Base-by-base conservation (phyloP, 2,888 invertebrate species). In the Tenthredo notha region DNA sequence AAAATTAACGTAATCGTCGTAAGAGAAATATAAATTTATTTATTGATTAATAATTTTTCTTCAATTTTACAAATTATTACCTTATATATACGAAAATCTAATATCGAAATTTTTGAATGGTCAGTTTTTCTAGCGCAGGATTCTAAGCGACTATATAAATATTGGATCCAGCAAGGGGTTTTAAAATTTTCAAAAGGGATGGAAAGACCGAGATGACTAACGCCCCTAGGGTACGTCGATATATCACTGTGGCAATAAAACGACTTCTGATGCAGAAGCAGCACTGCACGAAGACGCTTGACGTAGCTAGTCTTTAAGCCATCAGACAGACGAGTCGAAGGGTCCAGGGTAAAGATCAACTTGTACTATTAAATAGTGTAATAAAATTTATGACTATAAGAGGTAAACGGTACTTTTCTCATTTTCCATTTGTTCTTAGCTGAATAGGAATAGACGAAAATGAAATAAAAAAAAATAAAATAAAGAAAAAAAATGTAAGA, bases 171-270 rank as follows among this genome's bases (percentile, higher is more conserved):
- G 33, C 33, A 33, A 33, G 33, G 33, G 33, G 33, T 33, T 33
- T 4, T 33, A 4, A 33, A 33, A 40, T 61, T 61, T 61, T 10
- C 6, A 21, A 61, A 65, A 65, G 0, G 65, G 12, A 65, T 25
- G 21, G 65, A 65, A 65, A 29, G 10, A 37, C 15, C 33, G 67
- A 70, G 29, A 70, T 37, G 33, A 58, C 58, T 70, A n/a, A 21
- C 58, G 58, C 21, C 21, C 21, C 21, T 21, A 21, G 21, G 58
- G 58, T 18, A 33, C 67, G 33, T 70, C 21, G 18, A 37, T 70
- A 70, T 33, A 37, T 70, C 29, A 33, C 67, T 18, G 21, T 58
- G 67, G 67, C 67, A 70, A 70, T 70, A 70, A 70, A 70, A 70
- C 33, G 29, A 70, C 67, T 29, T 33, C 6, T 50, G 50, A 15